Evolutionary conservation across 1,140 invertebrate species (phyloP).

Genomic region (Papilio polytes): DNA sequence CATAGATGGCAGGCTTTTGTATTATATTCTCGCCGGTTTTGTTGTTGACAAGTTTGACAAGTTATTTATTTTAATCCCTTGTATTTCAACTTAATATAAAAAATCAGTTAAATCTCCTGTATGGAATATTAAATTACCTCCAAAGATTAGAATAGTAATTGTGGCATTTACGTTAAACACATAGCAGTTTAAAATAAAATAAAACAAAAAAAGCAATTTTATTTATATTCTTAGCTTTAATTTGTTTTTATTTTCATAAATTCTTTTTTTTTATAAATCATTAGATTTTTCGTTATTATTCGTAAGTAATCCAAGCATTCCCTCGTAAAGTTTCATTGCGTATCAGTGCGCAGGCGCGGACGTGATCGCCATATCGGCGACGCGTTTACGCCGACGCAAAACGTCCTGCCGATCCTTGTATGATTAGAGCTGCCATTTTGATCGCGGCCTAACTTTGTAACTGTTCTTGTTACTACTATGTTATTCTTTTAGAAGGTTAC

Average conservation of each 20-base stretch:
- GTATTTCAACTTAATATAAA: too few relatives aligned
- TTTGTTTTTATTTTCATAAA: too few relatives aligned
- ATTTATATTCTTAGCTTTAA: too few relatives aligned
- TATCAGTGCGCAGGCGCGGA: slow-evolving; percentile 38
- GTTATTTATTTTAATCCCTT: too few relatives aligned
- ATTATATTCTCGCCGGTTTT: slow-evolving; percentile 4
- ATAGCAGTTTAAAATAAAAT: too few relatives aligned
- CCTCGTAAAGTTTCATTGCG: slow-evolving; percentile 54
- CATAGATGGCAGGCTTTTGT: slow-evolving; percentile 45
- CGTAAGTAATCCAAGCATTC: slow-evolving; percentile 48
- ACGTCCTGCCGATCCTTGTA: slow-evolving; percentile 53
- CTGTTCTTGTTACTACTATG: not conserved
- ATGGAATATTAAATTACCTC: too few relatives aligned
- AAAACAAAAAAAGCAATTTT: too few relatives aligned
- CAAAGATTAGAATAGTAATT: too few relatives aligned
- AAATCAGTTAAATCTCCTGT: too few relatives aligned
- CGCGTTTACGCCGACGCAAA: slow-evolving; percentile 52
- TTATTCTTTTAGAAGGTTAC: not conserved
- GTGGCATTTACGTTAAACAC: too few relatives aligned
- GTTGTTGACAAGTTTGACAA: too few relatives aligned
- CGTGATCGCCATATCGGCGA: slow-evolving; percentile 55
- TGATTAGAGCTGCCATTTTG: slow-evolving; percentile 48
- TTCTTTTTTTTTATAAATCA: too few relatives aligned
- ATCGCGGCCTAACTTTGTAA: slow-evolving; percentile 32
- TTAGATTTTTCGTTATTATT: slow-evolving; percentile 44